Evolutionary conservation across 2,888 invertebrate species (phyloP), one percentile per base, ranked within the genome.

Genomic region (Acanthopleura granulata): DNA sequence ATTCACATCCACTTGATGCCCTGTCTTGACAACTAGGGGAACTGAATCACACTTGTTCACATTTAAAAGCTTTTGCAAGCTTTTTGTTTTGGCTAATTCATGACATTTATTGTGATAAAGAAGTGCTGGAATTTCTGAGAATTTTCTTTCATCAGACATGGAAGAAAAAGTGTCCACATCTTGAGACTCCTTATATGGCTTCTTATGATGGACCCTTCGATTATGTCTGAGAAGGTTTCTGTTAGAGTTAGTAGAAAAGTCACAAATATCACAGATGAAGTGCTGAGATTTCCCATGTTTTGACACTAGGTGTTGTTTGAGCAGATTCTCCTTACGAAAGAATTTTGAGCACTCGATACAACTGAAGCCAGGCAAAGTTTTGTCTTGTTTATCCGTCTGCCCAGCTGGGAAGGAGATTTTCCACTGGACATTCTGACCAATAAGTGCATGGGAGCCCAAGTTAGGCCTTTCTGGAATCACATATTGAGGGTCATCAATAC

Each of bases 351-450:
- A 66, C 29, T 66, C 66, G 6, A 25, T 22, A 14, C 66, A 66
- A 15, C 66, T 66, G 16, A 27, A 66, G 16, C 66, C 16, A 16
- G 18, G 15, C 57, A 22, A 57, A 15, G 29, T 1, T 25, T 1
- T 66, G 66, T 27, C 29, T 27, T 16, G 25, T 16, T 16, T 27
- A 27, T 6, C 25, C 6, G 12, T 18, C 29, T 22, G 27, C 6
- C 25, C 25, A 25, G 22, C 29, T 30, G 80, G 76, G 69, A 80
- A 78, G 16, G 80, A 76, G 51, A 78, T 75, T 49, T 74, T 51
- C 51, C 80, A 73, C 15, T 69, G 74, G 9, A 82, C 77, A 74
- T 81, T 81, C n/a, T 75, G 66, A 12, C 75, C 77, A 30, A 75
- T 69, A 11, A 81, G 62, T 49, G 78, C 49, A 72, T 76, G 76